These are phyloP conservation scores for Karalla daura DNA, from an alignment of 2,797 vertebrate species.

Conservation along the genomic window DNA sequence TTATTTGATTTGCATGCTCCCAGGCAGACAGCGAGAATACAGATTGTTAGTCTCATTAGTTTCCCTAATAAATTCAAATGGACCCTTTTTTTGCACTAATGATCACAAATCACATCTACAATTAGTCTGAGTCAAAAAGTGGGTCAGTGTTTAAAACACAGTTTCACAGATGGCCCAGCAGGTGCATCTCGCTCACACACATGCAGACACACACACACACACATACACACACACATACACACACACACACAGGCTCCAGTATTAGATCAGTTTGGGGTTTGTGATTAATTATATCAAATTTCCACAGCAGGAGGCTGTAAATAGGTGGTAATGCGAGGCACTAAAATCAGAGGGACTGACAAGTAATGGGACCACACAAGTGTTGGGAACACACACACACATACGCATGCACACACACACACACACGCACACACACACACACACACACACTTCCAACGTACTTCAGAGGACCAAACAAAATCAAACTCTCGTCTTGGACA, in stretches of 20 bases:
- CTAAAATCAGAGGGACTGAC: slow-evolving; percentile 35
- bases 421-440: not conserved
- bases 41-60: not conserved
- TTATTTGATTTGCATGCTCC: too few relatives aligned
- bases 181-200: slow-evolving; percentile 13
- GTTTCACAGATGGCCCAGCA: slow-evolving; percentile 38
- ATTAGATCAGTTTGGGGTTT: slow-evolving; percentile 33
- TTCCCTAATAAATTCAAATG: not conserved
- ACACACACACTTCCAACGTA: not conserved
- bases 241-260: slow-evolving; percentile 12
- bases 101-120: slow-evolving; percentile 1
- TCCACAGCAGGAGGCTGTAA: slow-evolving; percentile 45
- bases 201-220: slow-evolving; percentile 7
- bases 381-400: slow-evolving; percentile 12
- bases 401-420: slow-evolving; percentile 1
- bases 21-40: rapidly evolving
- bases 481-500: too few relatives aligned
- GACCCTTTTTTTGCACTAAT: not conserved
- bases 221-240: slow-evolving; percentile 32
- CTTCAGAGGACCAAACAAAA: too few relatives aligned
- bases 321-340: slow-evolving; percentile 57
- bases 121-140: slow-evolving; percentile 2
- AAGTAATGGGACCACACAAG: too few relatives aligned
- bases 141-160: not conserved
- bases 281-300: slow-evolving; percentile 55